A percentile compares a stretch with the other conserved stretches of the same genome.
Evolutionary conservation across 1,140 invertebrate species (phyloP).

Genomic region (Drosophila virilis): DNA sequence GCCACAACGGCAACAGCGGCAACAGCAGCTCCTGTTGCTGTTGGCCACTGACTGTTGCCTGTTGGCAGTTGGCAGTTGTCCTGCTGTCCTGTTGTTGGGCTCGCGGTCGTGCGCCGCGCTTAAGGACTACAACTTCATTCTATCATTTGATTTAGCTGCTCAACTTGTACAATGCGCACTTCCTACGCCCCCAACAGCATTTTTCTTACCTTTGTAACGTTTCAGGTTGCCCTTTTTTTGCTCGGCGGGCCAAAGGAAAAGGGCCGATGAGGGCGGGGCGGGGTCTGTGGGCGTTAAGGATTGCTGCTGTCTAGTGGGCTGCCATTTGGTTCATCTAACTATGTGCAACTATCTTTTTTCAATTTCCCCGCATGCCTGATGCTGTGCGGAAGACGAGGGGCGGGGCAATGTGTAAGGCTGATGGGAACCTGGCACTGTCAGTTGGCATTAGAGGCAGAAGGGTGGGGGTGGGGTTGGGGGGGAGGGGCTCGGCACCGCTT

Average conservation of each 20-base stretch:
- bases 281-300: not conserved
- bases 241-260: too few relatives aligned
- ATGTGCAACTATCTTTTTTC: conserved; percentile 79
- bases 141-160: conserved; percentile 80
- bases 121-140: conserved; percentile 65
- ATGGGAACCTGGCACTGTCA: conserved; percentile 30
- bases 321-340: conserved; percentile 47
- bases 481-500: too few relatives aligned
- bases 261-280: not conserved
- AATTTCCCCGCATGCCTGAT: conserved; percentile 70
- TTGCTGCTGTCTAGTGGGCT: conserved; percentile 3
- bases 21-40: conserved; percentile 56
- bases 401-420: not conserved
- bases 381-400: not conserved
- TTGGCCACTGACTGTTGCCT: conserved; percentile 15
- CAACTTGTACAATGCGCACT: conserved; percentile 75
- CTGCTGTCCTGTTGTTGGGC: not conserved
- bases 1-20: conserved; percentile 34
- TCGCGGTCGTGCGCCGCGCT: conserved; percentile 27
- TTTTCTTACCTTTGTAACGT: conserved; percentile 47
- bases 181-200: conserved; percentile 58
- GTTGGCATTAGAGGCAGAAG: not conserved
- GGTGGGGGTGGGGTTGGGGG: not conserved
- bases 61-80: conserved; percentile 15
- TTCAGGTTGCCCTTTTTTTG: conserved; percentile 42